These are phyloP conservation scores for Rhodophaea formosa DNA, from an alignment of 2,888 invertebrate species.

Conservation along the genomic window DNA sequence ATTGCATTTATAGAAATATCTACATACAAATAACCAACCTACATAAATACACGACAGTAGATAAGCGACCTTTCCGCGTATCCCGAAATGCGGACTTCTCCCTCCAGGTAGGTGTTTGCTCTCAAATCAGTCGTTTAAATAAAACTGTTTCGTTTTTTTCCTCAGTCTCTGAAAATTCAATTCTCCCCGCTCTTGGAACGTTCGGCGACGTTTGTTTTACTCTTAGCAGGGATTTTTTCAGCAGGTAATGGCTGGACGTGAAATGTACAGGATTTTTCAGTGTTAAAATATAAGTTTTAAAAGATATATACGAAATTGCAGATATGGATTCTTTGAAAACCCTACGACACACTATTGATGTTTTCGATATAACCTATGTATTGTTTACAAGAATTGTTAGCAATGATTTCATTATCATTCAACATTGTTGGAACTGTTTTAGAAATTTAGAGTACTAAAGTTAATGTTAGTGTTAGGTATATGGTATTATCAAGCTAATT, in stretches of 20 bases:
- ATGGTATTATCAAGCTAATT: too few relatives aligned
- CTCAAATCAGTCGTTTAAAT: constrained; percentile 76
- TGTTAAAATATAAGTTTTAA: neutral
- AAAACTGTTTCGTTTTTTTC: constrained; percentile 68
- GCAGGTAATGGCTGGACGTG: constrained; percentile 31
- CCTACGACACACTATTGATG: too few relatives aligned
- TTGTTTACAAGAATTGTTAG: too few relatives aligned
- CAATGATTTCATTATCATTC: too few relatives aligned
- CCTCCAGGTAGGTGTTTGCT: constrained; percentile 61
- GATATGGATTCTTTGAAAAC: too few relatives aligned
- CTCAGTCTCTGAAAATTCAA: constrained; percentile 58
- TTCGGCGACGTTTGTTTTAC: constrained; percentile 56
- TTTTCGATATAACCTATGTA: too few relatives aligned
- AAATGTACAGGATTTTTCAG: constrained; percentile 15
- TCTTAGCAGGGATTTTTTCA: constrained; percentile 40
- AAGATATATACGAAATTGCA: neutral
- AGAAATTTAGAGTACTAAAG: too few relatives aligned
- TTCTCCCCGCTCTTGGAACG: constrained; percentile 55
- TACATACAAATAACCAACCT: neutral
- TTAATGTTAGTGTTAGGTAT: too few relatives aligned
- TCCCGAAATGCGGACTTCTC: constrained; percentile 58
- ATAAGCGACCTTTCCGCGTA: constrained; percentile 29
- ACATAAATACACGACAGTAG: neutral
- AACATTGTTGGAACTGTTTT: too few relatives aligned
- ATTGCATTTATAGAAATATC: too few relatives aligned